Base-by-base conservation (phyloP, 2,888 invertebrate species). In the Ochropacha duplaris region DNA sequence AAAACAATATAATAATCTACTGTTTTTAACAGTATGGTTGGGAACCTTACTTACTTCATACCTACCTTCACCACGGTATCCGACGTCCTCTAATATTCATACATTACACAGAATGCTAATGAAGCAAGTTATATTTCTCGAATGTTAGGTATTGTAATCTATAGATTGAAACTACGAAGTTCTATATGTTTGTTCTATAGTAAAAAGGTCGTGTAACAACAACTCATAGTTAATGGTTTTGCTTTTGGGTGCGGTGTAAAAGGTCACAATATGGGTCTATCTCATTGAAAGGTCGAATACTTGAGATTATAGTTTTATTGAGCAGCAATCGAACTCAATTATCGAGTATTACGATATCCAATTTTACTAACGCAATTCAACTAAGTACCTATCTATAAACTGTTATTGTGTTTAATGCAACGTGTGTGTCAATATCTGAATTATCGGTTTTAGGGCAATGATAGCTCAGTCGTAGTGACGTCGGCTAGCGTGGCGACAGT, bases 191-290 rank as follows among this genome's bases (percentile, higher is more conserved):
- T 26, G 19, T 11, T 54, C 44, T 0, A 22, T 36, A 54, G 60
- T 60, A 65, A 57, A 65, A 59, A 61, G 61, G 54, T 61, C 59
- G 56, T 54, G 52, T 39, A 36, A 54, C 39, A n/a, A 24, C 24
- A 39, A 50, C 51, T 49, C 6, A 55, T 51, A 54, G 44, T 54
- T 54, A 61, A 54, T 49, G 36, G 57, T 49, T 62, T 31, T 57
- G 65, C 59, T 62, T 69, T 64, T 71, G 68, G 81, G 82, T 73
- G 79, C 69, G 78, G 79, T 75, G 59, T 50, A 63, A 80, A 80
- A 81, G 82, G 82, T 81, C 76, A 78, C 57, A 78, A 84, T 78
- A 75, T 81, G 65, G 80, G 78, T 71, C 78, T 76, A 69, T 74
- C 71, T 64, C 58, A 61, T 64, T 57, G 65, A 79, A 79, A 82